A percentile compares a stretch with the other conserved stretches of the same genome.
Evolutionary conservation across 2,797 vertebrate genomes (phyloP).

Genomic region (Huso huso): DNA sequence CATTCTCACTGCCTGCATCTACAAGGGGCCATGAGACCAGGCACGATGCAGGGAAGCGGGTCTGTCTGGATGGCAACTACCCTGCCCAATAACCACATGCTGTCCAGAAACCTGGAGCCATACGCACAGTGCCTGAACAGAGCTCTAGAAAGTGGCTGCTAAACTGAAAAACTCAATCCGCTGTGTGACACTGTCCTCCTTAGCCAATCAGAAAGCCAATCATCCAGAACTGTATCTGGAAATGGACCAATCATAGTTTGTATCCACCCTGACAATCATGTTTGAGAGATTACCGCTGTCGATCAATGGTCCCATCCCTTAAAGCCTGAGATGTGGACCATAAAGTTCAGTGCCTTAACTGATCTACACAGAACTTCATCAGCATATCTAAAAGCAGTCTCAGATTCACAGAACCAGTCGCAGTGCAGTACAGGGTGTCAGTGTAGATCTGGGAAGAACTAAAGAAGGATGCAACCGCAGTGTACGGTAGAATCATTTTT

Average conservation of each 20-base stretch:
- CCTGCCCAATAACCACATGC: constrained; percentile 13
- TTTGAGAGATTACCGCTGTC: too few species aligned
- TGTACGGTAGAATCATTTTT: too few species aligned
- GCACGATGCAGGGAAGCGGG: neutral
- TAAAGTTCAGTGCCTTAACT: constrained; percentile 35
- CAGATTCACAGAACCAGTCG: too few species aligned
- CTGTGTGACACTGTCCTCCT: too few species aligned
- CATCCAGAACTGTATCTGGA: neutral
- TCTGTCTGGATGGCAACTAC: too few species aligned
- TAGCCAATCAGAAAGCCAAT: neutral
- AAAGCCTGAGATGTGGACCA: neutral
- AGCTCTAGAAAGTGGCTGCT: constrained; percentile 7
- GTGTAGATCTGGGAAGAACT: too few species aligned
- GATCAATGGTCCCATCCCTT: too few species aligned
- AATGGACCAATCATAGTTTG: constrained; percentile 15
- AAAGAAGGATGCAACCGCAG: too few species aligned
- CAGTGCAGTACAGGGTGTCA: too few species aligned
- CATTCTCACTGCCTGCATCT: constrained; percentile 48
- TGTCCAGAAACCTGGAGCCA: constrained; percentile 22
- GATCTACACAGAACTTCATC: neutral
- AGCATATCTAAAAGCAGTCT: too few species aligned
- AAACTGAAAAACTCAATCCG: neutral
- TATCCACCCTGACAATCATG: too few species aligned
- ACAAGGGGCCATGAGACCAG: constrained; percentile 1
- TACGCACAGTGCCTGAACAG: neutral